A percentile compares a stretch with the other conserved stretches of the same genome.
Conservation (phyloP, 2,888 invertebrate species). For the Pristionchus mayeri region DNA sequence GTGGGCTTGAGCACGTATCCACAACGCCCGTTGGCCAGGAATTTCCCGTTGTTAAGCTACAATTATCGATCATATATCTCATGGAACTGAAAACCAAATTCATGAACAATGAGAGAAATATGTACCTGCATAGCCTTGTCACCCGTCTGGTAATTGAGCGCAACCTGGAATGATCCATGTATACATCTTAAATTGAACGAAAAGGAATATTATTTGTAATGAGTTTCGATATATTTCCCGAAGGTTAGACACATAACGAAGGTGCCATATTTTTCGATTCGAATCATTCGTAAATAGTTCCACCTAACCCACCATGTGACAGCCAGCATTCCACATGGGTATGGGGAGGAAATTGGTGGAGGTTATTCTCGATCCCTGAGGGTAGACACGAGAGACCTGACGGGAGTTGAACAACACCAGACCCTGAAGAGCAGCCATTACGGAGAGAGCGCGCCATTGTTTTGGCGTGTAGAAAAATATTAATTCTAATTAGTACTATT, state of each 20-base stretch:
- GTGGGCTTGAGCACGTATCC: slow-evolving; percentile 93
- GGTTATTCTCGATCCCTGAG: slow-evolving; percentile 89
- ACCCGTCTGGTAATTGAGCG: slow-evolving; percentile 94
- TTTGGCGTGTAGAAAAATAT: too few relatives aligned
- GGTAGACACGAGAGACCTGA: slow-evolving; percentile 95
- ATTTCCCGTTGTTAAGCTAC: slow-evolving; percentile 83
- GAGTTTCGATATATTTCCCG: not conserved
- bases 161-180: slow-evolving; percentile 78
- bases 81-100: not conserved
- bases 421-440: slow-evolving; percentile 54
- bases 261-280: too few relatives aligned
- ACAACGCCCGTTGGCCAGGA: slow-evolving; percentile 90
- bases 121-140: slow-evolving; percentile 93
- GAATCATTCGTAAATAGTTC: not conserved
- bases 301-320: slow-evolving; percentile 86
- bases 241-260: not conserved
- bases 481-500: not conserved
- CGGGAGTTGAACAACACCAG: slow-evolving; percentile 76
- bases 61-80: too few relatives aligned
- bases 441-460: too few relatives aligned
- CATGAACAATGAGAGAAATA: slow-evolving; percentile 30
- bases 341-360: slow-evolving; percentile 97
- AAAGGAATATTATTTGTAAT: not conserved
- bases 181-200: not conserved
- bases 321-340: slow-evolving; percentile 94